These are phyloP conservation scores for Sebastes dallii DNA, from an alignment of 2,797 vertebrate species.

Conservation along the genomic window DNA sequence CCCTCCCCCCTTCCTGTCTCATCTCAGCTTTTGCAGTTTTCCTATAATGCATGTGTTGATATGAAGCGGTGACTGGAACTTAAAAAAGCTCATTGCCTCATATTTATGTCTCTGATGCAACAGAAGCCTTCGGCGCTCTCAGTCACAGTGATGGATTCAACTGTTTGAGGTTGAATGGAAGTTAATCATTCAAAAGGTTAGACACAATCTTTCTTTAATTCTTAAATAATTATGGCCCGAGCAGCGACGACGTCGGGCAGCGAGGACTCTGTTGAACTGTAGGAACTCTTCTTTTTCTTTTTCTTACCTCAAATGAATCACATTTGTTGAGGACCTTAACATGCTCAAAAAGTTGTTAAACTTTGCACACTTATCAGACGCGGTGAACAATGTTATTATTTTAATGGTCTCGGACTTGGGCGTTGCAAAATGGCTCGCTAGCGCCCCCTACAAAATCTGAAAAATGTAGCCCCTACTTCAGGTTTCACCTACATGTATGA, in stretches of 20 bases:
- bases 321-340: too few relatives aligned
- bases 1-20: not conserved
- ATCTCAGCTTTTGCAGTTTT: not conserved
- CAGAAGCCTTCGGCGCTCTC: not conserved
- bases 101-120: not conserved
- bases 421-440: too few relatives aligned
- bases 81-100: not conserved
- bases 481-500: too few relatives aligned
- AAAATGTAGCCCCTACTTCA: fast-evolving
- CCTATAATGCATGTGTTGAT: not conserved
- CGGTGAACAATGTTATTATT: too few relatives aligned
- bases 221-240: not conserved
- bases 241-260: too few relatives aligned
- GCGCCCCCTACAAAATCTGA: too few relatives aligned
- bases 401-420: too few relatives aligned
- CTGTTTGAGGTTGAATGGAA: not conserved
- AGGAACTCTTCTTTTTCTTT: too few relatives aligned
- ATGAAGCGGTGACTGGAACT: slow-evolving; percentile 2
- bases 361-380: too few relatives aligned
- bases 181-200: not conserved
- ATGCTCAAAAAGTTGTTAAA: too few relatives aligned
- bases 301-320: too few relatives aligned
- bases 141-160: not conserved
- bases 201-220: not conserved
- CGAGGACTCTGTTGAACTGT: too few relatives aligned